Evolutionary conservation across 2,797 vertebrate species (phyloP), one percentile per base, ranked within the genome.

Genomic region (Onychomys leucogaster): DNA sequence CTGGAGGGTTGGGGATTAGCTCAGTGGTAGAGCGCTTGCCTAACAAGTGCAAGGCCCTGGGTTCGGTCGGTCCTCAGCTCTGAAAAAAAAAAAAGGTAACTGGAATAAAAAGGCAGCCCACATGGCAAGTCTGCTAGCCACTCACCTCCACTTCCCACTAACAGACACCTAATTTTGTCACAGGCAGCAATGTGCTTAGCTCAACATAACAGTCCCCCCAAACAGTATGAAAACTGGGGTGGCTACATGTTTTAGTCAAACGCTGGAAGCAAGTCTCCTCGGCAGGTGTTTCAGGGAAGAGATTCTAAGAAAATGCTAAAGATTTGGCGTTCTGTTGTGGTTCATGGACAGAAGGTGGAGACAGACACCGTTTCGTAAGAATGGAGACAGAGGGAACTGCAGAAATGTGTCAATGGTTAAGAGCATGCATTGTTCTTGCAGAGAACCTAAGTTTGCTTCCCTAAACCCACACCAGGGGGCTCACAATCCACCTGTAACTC

Each of bases 81-180:
- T n/a, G n/a, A n/a, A n/a, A n/a, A n/a, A n/a, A n/a, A n/a, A n/a
- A 85, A 92, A 91, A 88, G 77, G 46, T 83, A 63, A 89, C 27
- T 61, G 92, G 49, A 86, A 61, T 55, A 84, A 95, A 95, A 92
- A 86, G 23, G 57, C 85, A 81, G 73, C 80, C 57, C 41, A 29
- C 13, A 6, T 12, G 6, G 29, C 29, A 61, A 34, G 37, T 78
- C 29, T 85, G 34, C 37, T 67, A 21, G 46, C 19, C 80, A 52
- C 65, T 59, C n/a, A 93, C 25, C 63, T 85, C 43, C 13, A 71
- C 43, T 87, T 89, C 6, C 32, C 73, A 34, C 21, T 80, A 89
- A 85, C 16, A 81, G 52, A 85, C 23, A 93, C 57, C n/a, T 52
- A 55, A 57, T 57, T 94, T 32, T 82, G 14, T 34, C 32, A 19